These are phyloP conservation scores for Drosophila tripunctata DNA, from an alignment of 2,888 invertebrate genomes.

Conservation along the genomic window DNA sequence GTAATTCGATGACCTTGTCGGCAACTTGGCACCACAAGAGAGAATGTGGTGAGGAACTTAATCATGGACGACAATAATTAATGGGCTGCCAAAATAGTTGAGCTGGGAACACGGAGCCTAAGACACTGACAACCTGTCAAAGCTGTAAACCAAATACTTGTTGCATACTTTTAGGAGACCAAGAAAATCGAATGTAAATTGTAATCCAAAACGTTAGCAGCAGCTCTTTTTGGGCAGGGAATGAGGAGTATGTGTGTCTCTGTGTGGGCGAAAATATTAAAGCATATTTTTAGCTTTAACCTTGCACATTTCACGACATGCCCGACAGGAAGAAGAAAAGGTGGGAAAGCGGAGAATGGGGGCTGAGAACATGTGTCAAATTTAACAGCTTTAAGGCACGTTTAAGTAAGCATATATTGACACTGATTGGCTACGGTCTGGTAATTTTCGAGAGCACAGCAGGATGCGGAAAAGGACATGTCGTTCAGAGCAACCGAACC, in stretches of 20 bases:
- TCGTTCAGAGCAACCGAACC: too few species aligned
- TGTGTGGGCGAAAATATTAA: slow-evolving; percentile 16
- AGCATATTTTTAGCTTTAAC: slow-evolving; percentile 61
- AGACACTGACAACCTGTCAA: slow-evolving; percentile 3
- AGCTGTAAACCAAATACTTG: slow-evolving; percentile 32
- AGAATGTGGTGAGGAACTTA: slow-evolving; percentile 20
- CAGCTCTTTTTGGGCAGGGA: neutral
- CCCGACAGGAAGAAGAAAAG: neutral
- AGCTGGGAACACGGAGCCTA: neutral
- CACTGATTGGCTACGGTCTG: slow-evolving; percentile 49
- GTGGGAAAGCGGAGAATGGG: neutral
- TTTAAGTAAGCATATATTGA: slow-evolving; percentile 60
- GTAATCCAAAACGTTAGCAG: slow-evolving; percentile 30
- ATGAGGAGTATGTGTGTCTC: neutral
- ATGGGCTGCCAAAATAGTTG: slow-evolving; percentile 35
- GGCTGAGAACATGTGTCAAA: slow-evolving; percentile 29
- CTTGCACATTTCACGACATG: slow-evolving; percentile 45
- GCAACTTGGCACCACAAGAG: slow-evolving; percentile 5
- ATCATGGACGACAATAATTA: slow-evolving; percentile 50
- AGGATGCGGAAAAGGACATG: slow-evolving; percentile 35
- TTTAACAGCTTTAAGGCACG: slow-evolving; percentile 63
- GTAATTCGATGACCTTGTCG: slow-evolving; percentile 16
- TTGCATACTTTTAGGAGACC: slow-evolving; percentile 34
- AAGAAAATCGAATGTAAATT: slow-evolving; percentile 37
- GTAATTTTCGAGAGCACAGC: slow-evolving; percentile 26